Evolutionary conservation across 2,888 invertebrate genomes (phyloP).

Genomic region (Petrophora chlorosata): DNA sequence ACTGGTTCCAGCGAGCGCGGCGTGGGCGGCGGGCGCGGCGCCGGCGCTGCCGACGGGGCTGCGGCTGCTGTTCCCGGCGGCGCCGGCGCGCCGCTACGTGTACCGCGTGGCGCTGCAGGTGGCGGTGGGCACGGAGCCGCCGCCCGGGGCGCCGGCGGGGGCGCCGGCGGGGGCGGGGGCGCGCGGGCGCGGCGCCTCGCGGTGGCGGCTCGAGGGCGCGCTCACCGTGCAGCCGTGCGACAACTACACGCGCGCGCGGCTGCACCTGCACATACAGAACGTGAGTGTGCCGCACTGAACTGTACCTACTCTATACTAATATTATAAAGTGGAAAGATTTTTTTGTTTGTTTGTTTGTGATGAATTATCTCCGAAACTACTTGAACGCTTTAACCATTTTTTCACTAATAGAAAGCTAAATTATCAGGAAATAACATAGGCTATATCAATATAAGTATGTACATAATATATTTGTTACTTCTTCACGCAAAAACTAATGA

Average conservation of each 20-base stretch:
- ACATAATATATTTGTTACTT: too few relatives aligned
- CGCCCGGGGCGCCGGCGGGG: conserved; percentile 55
- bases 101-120: conserved; percentile 64
- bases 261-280: conserved; percentile 58
- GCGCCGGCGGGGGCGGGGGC: conserved; percentile 62
- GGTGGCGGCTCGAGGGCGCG: conserved; percentile 64
- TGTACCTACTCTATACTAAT: background rate
- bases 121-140: conserved; percentile 58
- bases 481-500: too few relatives aligned
- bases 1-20: too few relatives aligned
- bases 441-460: too few relatives aligned
- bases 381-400: too few relatives aligned
- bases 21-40: too few relatives aligned
- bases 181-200: conserved; percentile 54
- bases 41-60: conserved; percentile 49
- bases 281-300: conserved; percentile 38
- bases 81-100: conserved; percentile 55
- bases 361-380: too few relatives aligned
- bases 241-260: conserved; percentile 58
- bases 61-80: conserved; percentile 59
- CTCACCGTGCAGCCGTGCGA: conserved; percentile 58
- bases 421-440: too few relatives aligned
- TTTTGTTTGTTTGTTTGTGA: too few relatives aligned
- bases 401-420: too few relatives aligned
- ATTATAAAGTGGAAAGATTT: background rate